A percentile compares a stretch with the other conserved stretches of the same genome.
Evolutionary conservation across 2,888 invertebrate species (phyloP).

Genomic region (Chrysolina americana): DNA sequence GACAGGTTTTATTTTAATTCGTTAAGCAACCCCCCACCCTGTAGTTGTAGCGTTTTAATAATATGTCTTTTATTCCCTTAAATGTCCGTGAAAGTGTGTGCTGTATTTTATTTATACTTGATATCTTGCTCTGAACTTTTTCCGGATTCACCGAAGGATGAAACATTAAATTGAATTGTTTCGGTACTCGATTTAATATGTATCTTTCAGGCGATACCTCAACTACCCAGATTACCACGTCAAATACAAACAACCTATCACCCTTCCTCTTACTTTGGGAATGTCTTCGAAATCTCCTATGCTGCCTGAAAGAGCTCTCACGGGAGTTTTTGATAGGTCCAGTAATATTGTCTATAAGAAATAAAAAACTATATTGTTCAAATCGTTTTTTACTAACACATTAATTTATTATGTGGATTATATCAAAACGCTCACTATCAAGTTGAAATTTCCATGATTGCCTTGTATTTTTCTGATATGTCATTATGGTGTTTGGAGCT

Average conservation of each 20-base stretch:
- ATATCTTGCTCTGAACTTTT: too few relatives aligned
- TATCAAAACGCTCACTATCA: neutral
- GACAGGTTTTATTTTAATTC: too few relatives aligned
- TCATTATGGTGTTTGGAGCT: neutral
- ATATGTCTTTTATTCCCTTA: too few relatives aligned
- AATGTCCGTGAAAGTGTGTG: too few relatives aligned
- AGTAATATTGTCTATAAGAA: constrained; percentile 72
- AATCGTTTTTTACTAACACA: neutral
- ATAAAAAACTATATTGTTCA: neutral
- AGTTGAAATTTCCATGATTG: neutral
- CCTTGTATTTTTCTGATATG: neutral
- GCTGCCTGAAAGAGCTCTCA: constrained; percentile 74
- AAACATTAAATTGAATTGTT: too few relatives aligned
- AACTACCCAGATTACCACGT: constrained; percentile 74
- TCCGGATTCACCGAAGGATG: too few relatives aligned
- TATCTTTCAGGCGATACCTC: constrained; percentile 70
- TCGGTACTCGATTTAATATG: constrained; percentile 26
- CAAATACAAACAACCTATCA: constrained; percentile 74
- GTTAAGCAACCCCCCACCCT: too few relatives aligned
- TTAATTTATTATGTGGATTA: neutral
- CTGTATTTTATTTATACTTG: too few relatives aligned
- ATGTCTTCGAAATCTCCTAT: constrained; percentile 71
- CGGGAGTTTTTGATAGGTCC: constrained; percentile 72
- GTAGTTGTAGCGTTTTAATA: too few relatives aligned
- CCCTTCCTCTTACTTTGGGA: constrained; percentile 72